A percentile compares a stretch with the other conserved stretches of the same genome.
These are phyloP conservation scores for Euplexia lucipara DNA, from an alignment of 2,888 invertebrate species.

Conservation along the genomic window DNA sequence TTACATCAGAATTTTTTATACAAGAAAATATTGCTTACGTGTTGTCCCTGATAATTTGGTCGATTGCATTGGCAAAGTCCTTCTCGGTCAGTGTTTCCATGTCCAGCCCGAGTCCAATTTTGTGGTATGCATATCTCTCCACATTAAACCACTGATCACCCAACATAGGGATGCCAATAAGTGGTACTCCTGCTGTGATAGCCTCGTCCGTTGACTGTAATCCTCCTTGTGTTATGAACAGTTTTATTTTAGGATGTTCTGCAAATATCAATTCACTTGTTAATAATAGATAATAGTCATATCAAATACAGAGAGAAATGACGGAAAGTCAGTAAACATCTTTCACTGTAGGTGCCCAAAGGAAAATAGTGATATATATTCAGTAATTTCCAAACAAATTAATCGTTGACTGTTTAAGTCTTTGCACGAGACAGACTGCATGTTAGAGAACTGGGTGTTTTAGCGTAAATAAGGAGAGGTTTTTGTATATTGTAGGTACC, in stretches of 20 bases:
- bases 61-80: conserved; percentile 19
- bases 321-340: too few relatives aligned
- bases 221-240: conserved; percentile 83
- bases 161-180: conserved; percentile 77
- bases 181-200: conserved; percentile 68
- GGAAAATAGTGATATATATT: too few relatives aligned
- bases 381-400: too few relatives aligned
- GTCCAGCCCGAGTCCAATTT: conserved; percentile 37
- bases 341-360: too few relatives aligned
- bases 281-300: too few relatives aligned
- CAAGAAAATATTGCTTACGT: conserved; percentile 24
- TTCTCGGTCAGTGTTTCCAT: conserved; percentile 37
- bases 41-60: conserved; percentile 32
- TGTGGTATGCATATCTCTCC: conserved; percentile 50
- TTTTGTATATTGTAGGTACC: too few relatives aligned
- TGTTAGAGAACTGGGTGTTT: too few relatives aligned
- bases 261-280: background rate
- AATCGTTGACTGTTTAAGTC: too few relatives aligned
- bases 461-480: too few relatives aligned
- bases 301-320: background rate
- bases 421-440: too few relatives aligned
- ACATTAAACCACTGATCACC: conserved; percentile 76
- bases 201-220: conserved; percentile 75
- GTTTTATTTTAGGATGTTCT: conserved; percentile 69
- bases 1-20: too few relatives aligned